Conservation (phyloP, 1,140 invertebrate species). For the Camponotus vicinus region DNA sequence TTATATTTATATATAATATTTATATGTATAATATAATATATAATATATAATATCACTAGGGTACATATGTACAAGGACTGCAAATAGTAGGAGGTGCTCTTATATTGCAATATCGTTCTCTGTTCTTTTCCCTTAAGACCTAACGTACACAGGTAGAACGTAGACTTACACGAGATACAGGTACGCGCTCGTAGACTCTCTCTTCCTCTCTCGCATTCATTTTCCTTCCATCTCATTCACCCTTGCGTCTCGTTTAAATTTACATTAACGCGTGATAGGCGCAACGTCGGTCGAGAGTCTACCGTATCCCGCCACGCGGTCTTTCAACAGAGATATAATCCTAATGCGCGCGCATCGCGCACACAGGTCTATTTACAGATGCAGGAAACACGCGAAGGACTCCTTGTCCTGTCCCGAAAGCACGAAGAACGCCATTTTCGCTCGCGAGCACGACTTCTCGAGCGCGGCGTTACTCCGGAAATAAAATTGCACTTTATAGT, state of each 20-base stretch:
- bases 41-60: conserved; percentile 85
- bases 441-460: conserved; percentile 24
- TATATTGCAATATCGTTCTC: conserved; percentile 81
- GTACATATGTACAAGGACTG: conserved; percentile 85
- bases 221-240: background rate
- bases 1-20: conserved; percentile 82
- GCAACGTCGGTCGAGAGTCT: conserved; percentile 53
- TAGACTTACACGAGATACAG: conserved; percentile 53
- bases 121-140: conserved; percentile 56
- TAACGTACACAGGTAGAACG: conserved; percentile 57
- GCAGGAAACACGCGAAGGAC: conserved; percentile 66
- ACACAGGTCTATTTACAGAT: conserved; percentile 72
- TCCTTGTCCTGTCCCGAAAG: conserved; percentile 40
- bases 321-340: conserved; percentile 43
- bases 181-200: conserved; percentile 58
- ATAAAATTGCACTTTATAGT: conserved; percentile 84
- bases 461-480: conserved; percentile 51
- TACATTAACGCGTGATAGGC: conserved; percentile 71
- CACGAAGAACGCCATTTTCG: conserved; percentile 38
- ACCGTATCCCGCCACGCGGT: conserved; percentile 42
- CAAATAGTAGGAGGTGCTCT: conserved; percentile 81
- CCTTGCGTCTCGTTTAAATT: conserved; percentile 68
- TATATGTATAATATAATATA: conserved; percentile 81
- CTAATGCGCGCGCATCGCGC: conserved; percentile 56
- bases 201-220: background rate